phyloP scores from a whole-genome alignment of 1,140 invertebrate genomes.

The Medauroidea extradentata region DNA sequence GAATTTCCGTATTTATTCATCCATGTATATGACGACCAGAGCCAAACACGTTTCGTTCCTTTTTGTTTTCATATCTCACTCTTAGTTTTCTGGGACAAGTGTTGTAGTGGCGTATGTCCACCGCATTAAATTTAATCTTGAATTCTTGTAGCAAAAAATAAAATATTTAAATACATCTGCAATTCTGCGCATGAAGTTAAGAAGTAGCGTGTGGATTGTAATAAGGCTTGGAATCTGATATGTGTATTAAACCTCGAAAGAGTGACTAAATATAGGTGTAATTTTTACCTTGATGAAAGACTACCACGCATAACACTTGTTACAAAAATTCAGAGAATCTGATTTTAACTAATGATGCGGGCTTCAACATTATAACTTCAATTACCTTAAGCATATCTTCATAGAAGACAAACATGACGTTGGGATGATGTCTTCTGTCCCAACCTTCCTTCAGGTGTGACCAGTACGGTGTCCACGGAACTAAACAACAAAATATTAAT shows the following conservation, averaged over 20 bases:
- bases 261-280: neutral
- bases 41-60: too few relatives aligned
- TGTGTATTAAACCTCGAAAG: neutral
- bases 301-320: neutral
- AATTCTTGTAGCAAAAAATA: too few relatives aligned
- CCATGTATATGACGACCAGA: too few relatives aligned
- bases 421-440: slow-evolving; percentile 55
- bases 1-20: too few relatives aligned
- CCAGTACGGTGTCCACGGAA: slow-evolving; percentile 64
- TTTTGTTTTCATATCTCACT: too few relatives aligned
- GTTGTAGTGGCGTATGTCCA: too few relatives aligned
- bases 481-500: neutral
- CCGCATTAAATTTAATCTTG: too few relatives aligned
- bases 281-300: neutral
- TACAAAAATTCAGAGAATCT: neutral
- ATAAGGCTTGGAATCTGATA: too few relatives aligned
- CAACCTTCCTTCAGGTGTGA: slow-evolving; percentile 72
- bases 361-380: neutral
- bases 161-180: too few relatives aligned
- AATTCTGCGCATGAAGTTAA: too few relatives aligned
- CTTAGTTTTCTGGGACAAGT: too few relatives aligned
- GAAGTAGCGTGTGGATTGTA: too few relatives aligned
- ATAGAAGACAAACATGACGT: slow-evolving; percentile 73
- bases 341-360: neutral
- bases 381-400: slow-evolving; percentile 66